Percentiles rank a stretch among this genome's conserved stretches.
Conservation (phyloP, 53 echinoderm and acorn worm genomes). For the Mesocentrotus franciscanus region DNA sequence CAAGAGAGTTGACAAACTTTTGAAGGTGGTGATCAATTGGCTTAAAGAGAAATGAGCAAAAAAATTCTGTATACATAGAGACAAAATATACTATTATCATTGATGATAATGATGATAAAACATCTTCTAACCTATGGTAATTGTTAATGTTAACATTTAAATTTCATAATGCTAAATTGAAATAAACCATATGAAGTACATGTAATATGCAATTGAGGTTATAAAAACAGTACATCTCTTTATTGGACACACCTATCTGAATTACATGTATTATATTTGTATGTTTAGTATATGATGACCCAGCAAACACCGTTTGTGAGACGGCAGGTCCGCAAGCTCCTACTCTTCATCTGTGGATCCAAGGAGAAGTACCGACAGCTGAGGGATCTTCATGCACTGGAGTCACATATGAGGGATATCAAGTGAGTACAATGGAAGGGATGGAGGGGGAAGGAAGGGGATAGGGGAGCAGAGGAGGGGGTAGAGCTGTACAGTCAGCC, state of each 20-base stretch:
- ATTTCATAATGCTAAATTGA: not conserved
- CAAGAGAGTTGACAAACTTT: not conserved
- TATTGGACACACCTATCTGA: not conserved
- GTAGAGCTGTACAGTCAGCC: not conserved
- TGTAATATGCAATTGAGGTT: not conserved
- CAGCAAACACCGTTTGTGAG: slow-evolving; percentile 97
- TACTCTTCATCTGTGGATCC: slow-evolving; percentile 96
- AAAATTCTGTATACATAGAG: no score
- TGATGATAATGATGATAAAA: no score
- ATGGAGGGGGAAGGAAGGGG: not conserved
- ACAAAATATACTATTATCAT: no score
- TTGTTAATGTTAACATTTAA: no score
- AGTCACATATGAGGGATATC: slow-evolving; percentile 94
- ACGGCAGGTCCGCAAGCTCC: slow-evolving; percentile 95
- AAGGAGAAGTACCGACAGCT: slow-evolving; percentile 98
- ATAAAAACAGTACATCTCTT: not conserved
- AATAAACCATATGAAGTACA: not conserved
- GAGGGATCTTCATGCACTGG: slow-evolving; percentile 91
- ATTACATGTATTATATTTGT: not conserved
- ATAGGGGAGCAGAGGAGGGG: not conserved
- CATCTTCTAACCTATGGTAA: no score
- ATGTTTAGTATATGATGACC: slow-evolving; percentile 96
- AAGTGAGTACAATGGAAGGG: slow-evolving; percentile 67
- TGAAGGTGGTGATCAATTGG: no score
- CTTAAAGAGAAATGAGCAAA: no score